These are phyloP conservation scores for Laspeyria flexula DNA, from an alignment of 2,888 invertebrate species.

Conservation along the genomic window DNA sequence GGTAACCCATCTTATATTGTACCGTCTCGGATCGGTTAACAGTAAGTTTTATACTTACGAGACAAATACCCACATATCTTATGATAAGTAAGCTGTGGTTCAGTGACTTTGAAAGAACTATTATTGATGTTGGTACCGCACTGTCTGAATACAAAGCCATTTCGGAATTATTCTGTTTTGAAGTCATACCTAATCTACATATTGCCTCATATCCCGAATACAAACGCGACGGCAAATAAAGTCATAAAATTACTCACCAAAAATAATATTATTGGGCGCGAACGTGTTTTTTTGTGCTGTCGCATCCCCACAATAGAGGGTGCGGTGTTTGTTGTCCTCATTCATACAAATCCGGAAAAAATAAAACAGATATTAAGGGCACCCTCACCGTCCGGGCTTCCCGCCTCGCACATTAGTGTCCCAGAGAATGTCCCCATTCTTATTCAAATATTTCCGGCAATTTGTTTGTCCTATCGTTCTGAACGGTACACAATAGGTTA, in stretches of 20 bases:
- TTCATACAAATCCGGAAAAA: conserved; percentile 84
- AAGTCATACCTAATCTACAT: conserved; percentile 42
- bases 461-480: conserved; percentile 81
- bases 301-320: conserved; percentile 66
- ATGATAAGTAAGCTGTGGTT: conserved; percentile 12
- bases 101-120: conserved; percentile 29
- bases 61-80: conserved; percentile 16
- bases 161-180: conserved; percentile 29
- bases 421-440: conserved; percentile 78
- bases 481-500: conserved; percentile 65
- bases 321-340: conserved; percentile 73
- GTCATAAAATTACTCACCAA: conserved; percentile 74
- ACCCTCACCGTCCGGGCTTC: conserved; percentile 68
- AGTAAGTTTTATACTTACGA: conserved; percentile 30
- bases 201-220: conserved; percentile 48
- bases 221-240: conserved; percentile 69
- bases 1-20: conserved; percentile 71
- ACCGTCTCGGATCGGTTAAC: conserved; percentile 52
- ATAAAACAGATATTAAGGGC: conserved; percentile 82
- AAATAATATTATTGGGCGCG: conserved; percentile 74
- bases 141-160: conserved; percentile 28
- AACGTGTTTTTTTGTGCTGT: conserved; percentile 68
- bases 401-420: conserved; percentile 83
- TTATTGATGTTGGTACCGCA: conserved; percentile 29
- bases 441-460: conserved; percentile 85